These are phyloP conservation scores for Leptosomus discolor DNA, from an alignment of 2,113 vertebrate genomes.

Conservation along the genomic window DNA sequence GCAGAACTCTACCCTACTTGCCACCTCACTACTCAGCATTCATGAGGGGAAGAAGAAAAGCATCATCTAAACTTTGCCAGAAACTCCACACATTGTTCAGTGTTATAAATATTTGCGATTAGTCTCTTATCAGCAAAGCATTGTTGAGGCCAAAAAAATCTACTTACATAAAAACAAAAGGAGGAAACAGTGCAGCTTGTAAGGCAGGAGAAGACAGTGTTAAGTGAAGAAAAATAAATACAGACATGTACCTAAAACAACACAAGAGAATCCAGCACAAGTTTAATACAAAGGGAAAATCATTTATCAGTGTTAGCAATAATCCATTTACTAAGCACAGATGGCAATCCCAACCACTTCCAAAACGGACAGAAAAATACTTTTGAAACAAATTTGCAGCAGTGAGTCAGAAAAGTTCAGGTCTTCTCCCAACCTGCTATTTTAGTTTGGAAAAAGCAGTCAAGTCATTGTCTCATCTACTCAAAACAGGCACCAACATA, in stretches of 20 bases:
- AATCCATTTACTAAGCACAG: neutral
- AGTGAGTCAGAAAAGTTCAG: neutral
- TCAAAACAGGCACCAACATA: neutral
- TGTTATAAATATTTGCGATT: neutral
- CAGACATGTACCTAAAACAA: neutral
- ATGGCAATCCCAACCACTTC: neutral
- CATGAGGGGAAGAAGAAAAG: neutral
- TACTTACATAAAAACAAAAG: conserved; percentile 25
- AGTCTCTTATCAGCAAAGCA: neutral
- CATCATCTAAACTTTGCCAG: neutral
- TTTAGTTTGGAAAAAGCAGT: neutral
- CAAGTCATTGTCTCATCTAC: neutral
- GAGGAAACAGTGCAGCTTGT: conserved; percentile 4
- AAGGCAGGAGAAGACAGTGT: neutral
- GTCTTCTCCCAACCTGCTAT: neutral
- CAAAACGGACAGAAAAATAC: neutral
- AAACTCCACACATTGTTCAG: neutral
- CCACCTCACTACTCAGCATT: neutral
- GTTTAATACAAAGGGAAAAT: neutral
- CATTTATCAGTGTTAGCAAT: neutral
- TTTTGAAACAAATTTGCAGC: neutral
- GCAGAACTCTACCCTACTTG: neutral
- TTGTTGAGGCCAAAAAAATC: neutral
- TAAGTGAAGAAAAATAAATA: neutral
- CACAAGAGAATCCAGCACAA: neutral